Percentiles rank a stretch among this genome's conserved stretches.
Conservation (phyloP, 2,888 invertebrate genomes). For the Drosophila subquinaria region DNA sequence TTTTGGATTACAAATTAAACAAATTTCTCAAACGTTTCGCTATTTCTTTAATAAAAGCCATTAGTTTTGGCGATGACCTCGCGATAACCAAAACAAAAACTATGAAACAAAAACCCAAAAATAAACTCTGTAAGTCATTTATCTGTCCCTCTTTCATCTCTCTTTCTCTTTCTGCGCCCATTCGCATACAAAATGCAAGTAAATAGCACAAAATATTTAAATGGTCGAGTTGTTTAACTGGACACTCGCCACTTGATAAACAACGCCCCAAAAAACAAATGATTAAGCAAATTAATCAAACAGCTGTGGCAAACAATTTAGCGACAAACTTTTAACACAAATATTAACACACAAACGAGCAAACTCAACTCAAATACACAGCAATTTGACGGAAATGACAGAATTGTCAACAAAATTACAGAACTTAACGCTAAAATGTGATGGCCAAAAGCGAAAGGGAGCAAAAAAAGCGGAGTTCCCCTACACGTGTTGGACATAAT, state of each 20-base stretch:
- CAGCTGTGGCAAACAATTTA: constrained; percentile 40
- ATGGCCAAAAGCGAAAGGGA: constrained; percentile 12
- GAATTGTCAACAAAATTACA: constrained; percentile 55
- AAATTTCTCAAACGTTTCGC: not conserved
- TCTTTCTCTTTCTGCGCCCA: constrained; percentile 12
- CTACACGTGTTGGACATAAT: too few species aligned
- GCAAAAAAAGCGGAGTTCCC: too few species aligned
- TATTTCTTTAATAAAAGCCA: constrained; percentile 4
- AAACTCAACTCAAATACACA: constrained; percentile 14
- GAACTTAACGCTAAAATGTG: constrained; percentile 44
- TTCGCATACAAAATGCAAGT: constrained; percentile 34
- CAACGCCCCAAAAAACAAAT: constrained; percentile 37
- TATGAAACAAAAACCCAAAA: not conserved
- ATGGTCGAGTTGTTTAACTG: constrained; percentile 25
- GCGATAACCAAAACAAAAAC: constrained; percentile 23
- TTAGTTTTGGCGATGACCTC: constrained; percentile 37
- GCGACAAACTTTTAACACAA: constrained; percentile 50
- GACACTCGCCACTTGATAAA: constrained; percentile 41
- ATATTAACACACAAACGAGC: constrained; percentile 36
- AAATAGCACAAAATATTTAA: constrained; percentile 40
- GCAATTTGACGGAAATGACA: constrained; percentile 46
- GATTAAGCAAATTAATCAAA: constrained; percentile 54
- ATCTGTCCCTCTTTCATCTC: not conserved
- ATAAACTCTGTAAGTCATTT: not conserved
- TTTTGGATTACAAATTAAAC: not conserved